Evolutionary conservation across 2,888 invertebrate species (phyloP), one percentile per base, ranked within the genome.

Genomic region (Harpalus rubripes): DNA sequence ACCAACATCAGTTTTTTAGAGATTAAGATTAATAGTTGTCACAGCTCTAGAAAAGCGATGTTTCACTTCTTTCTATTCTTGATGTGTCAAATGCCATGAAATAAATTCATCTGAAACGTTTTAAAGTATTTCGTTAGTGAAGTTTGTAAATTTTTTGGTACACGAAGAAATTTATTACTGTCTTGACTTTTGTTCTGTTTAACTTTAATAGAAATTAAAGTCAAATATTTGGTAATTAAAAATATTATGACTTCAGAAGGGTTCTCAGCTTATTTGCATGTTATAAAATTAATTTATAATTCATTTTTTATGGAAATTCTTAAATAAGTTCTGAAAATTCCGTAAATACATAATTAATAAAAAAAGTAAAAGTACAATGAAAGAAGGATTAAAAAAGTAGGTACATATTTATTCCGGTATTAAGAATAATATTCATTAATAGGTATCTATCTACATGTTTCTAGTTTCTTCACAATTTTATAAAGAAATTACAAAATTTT

Each of bases 11-110:
- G 52, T 18, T 44, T 52, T 72, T 74, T 18, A 74, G 44, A 44
- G 74, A 74, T 74, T 7, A 52, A 74, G 52, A 74, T 74, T 74
- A 74, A 74, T 74, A 74, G 52, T 44, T 74, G 74, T 74, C 74
- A 74, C 74, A 56, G 16, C 52, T 52, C 10, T 22, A 16, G 74
- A 74, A 41, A 41, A 52, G 52, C 74, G 3, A 41, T 68, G 18
- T 61, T 26, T 63, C 26, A 63, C 10, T 52, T 52, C 32, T 32
- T 32, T 32, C 6, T 32, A 32, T 32, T 32, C 32, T 32, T 32
- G 32, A 32, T 5, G 32, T 32, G 6, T 32, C 32, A 32, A 32
- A 32, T 32, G 5, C 32, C 32, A 32, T 4, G 32, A 32, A 32
- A 32, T 0, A 32, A 32, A 32, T 5, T 32, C 32, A 1, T 4